These are phyloP conservation scores for Megaleporinus macrocephalus DNA, from an alignment of 2,113 vertebrate genomes.

Conservation along the genomic window DNA sequence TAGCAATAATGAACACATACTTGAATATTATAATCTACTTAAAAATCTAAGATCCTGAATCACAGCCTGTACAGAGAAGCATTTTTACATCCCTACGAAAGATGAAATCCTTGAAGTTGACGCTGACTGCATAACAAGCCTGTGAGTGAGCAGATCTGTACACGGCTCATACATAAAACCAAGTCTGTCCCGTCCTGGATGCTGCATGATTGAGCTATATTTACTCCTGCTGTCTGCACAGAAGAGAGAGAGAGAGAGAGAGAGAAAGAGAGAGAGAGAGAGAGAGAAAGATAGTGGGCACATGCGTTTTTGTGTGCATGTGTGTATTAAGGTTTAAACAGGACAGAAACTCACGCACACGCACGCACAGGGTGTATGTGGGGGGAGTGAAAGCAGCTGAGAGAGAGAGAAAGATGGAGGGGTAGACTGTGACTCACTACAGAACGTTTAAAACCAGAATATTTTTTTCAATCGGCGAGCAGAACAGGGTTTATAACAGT, in stretches of 20 bases:
- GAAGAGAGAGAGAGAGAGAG: slow-evolving; percentile 19
- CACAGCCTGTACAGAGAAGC: neutral
- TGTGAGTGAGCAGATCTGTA: neutral
- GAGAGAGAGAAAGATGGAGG: neutral
- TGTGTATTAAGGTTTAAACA: slow-evolving; percentile 11
- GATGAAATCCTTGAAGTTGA: neutral
- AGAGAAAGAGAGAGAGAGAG: neutral
- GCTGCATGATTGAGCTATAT: neutral
- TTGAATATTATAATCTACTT: neutral
- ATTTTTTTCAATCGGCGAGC: neutral
- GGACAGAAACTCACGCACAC: neutral
- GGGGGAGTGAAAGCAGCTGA: neutral
- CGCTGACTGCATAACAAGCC: neutral
- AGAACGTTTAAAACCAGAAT: neutral
- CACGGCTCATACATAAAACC: neutral
- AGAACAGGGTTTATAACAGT: neutral
- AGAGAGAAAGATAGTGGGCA: neutral
- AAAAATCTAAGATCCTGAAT: neutral
- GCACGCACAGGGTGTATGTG: neutral
- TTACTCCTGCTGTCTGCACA: slow-evolving; percentile 26
- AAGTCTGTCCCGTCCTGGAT: neutral
- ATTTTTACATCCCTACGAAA: neutral
- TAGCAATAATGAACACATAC: too few relatives aligned
- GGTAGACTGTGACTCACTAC: neutral
- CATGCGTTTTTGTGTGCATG: neutral